Conservation (phyloP, 2,113 vertebrate species). For the Callopanchax toddi region DNA sequence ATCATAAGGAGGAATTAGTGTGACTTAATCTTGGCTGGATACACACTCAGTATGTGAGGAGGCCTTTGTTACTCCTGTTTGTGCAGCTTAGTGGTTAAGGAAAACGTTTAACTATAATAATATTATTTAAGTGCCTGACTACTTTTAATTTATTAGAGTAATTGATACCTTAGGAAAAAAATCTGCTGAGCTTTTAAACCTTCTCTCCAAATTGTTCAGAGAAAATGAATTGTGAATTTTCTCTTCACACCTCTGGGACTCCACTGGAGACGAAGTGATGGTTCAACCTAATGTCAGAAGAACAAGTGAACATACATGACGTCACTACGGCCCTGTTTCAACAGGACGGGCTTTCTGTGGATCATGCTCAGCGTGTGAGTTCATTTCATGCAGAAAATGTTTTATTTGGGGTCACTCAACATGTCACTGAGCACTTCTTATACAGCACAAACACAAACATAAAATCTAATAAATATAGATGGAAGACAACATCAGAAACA, state of each 20-base stretch:
- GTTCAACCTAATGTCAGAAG: too few species aligned
- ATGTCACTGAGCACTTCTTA: not conserved
- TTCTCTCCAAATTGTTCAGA: not conserved
- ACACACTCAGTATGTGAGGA: conserved; percentile 28
- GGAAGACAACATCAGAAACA: too few species aligned
- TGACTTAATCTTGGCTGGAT: conserved; percentile 53
- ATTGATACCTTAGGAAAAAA: not conserved
- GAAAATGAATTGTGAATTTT: not conserved
- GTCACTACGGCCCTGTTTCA: not conserved
- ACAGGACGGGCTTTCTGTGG: not conserved
- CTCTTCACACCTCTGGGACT: not conserved
- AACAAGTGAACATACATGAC: too few species aligned
- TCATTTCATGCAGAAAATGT: not conserved
- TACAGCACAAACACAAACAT: too few species aligned
- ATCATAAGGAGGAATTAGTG: conserved; percentile 65
- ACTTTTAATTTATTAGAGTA: not conserved
- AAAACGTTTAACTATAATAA: not conserved
- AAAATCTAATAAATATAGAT: too few species aligned
- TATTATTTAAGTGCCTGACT: not conserved
- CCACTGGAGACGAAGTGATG: too few species aligned
- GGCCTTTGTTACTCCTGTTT: not conserved
- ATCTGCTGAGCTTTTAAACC: not conserved
- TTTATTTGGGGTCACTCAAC: not conserved
- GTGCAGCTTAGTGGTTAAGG: not conserved
- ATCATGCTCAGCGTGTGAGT: not conserved